phyloP scores from a whole-genome alignment of 2,797 vertebrate genomes.

The Anolis apletophallus region DNA sequence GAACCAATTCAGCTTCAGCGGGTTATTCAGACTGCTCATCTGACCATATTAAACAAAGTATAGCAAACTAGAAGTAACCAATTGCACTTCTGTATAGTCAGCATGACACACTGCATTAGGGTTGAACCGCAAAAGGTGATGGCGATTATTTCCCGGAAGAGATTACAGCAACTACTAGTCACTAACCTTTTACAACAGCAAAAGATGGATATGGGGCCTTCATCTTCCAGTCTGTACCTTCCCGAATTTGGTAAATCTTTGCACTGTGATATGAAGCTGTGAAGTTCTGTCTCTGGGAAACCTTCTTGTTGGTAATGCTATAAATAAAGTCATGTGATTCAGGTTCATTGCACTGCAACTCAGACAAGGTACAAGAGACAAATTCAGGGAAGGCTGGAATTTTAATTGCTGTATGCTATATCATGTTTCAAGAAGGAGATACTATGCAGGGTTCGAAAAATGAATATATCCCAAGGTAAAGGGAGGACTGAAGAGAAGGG shows the following conservation, averaged over 20 bases:
- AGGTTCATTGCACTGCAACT: background rate
- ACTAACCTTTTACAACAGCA: constrained; percentile 81
- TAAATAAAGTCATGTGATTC: constrained; percentile 37
- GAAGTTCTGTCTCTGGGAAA: constrained; percentile 85
- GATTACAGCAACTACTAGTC: background rate
- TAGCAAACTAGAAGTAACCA: background rate
- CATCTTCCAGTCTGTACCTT: constrained; percentile 82
- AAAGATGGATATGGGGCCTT: constrained; percentile 72
- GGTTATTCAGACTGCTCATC: background rate
- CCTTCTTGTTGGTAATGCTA: constrained; percentile 89
- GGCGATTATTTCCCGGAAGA: background rate
- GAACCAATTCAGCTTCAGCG: background rate
- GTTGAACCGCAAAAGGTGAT: background rate
- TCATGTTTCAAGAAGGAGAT: background rate
- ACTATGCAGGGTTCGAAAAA: background rate
- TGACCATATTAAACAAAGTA: background rate
- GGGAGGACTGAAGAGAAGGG: background rate
- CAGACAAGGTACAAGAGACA: background rate
- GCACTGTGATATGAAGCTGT: constrained; percentile 87
- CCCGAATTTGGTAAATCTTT: constrained; percentile 87
- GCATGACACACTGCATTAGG: background rate
- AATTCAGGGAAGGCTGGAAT: background rate
- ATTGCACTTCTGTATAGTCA: background rate
- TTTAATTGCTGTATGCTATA: background rate
- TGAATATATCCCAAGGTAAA: background rate